A percentile compares a stretch with the other conserved stretches of the same genome.
phyloP scores from a whole-genome alignment of 2,888 invertebrate species.

The Parnassius smintheus region DNA sequence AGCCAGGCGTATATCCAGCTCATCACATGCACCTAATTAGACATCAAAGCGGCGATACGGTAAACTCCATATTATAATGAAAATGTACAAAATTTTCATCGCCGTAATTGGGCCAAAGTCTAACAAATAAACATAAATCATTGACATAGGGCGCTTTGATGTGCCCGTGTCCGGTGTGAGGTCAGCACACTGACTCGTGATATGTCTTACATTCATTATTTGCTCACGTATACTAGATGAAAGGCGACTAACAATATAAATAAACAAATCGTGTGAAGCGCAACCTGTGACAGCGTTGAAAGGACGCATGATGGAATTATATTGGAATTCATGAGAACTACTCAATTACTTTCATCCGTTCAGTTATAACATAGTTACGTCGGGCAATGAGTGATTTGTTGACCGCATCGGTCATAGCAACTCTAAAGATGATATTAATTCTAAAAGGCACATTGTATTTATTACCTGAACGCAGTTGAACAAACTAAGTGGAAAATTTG shows the following conservation, averaged over 20 bases:
- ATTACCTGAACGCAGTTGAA: constrained; percentile 22
- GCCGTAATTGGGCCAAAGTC: constrained; percentile 70
- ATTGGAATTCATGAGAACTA: constrained; percentile 62
- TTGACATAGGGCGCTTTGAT: constrained; percentile 65
- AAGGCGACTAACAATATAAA: constrained; percentile 74
- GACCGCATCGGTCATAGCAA: not conserved
- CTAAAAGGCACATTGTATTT: constrained; percentile 10
- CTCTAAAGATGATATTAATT: constrained; percentile 10
- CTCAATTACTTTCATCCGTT: constrained; percentile 48
- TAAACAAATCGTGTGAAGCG: constrained; percentile 69
- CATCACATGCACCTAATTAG: constrained; percentile 62
- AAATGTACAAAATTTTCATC: constrained; percentile 69
- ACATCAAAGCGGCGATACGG: constrained; percentile 67
- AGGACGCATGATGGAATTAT: constrained; percentile 62
- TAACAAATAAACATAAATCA: constrained; percentile 77
- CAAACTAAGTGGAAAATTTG: constrained; percentile 7
- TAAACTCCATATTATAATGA: constrained; percentile 72
- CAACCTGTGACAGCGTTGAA: constrained; percentile 60
- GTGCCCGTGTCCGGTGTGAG: constrained; percentile 73
- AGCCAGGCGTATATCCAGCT: constrained; percentile 45
- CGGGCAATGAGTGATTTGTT: constrained; percentile 38
- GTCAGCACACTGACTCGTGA: constrained; percentile 58
- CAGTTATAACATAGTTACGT: constrained; percentile 32
- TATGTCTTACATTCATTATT: constrained; percentile 77
- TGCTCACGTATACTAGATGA: constrained; percentile 77